Conservation (phyloP, 2,888 invertebrate genomes). For the Apotomis betuletana region DNA sequence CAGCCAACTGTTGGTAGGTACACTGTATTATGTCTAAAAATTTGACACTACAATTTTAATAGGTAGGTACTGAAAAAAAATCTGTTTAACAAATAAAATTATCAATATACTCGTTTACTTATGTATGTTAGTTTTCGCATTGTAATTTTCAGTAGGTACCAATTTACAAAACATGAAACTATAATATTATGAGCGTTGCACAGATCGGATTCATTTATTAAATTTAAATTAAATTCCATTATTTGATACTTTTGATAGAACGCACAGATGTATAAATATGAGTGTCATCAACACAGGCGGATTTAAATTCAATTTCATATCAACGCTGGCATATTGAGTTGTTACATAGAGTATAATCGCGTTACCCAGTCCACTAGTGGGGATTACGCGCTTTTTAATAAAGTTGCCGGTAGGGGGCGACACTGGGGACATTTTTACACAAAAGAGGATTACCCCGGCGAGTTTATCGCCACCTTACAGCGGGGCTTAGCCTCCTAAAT, state of each 20-base stretch:
- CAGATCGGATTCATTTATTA: conserved; percentile 28
- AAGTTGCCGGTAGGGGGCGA: conserved; percentile 75
- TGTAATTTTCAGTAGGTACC: not conserved
- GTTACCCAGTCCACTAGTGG: conserved; percentile 81
- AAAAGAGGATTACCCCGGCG: conserved; percentile 80
- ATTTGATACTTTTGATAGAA: conserved; percentile 26
- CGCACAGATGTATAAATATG: conserved; percentile 45
- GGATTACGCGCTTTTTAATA: conserved; percentile 83
- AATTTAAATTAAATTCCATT: conserved; percentile 33
- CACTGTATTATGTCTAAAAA: too few species aligned
- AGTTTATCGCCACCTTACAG: conserved; percentile 83
- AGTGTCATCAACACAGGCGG: conserved; percentile 64
- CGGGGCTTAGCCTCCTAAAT: conserved; percentile 78
- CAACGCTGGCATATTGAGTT: conserved; percentile 74
- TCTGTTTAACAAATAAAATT: too few species aligned
- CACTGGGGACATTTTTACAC: conserved; percentile 81
- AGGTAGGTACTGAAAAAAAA: too few species aligned
- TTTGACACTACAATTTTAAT: too few species aligned
- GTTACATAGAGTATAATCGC: conserved; percentile 79
- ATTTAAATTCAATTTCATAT: conserved; percentile 81
- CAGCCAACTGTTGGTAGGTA: too few species aligned
- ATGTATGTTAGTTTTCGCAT: not conserved
- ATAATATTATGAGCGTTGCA: not conserved
- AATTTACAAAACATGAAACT: conserved; percentile 3
- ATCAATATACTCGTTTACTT: not conserved